Conservation (phyloP, 2,113 vertebrate species). For the Hyperoodon ampullatus region DNA sequence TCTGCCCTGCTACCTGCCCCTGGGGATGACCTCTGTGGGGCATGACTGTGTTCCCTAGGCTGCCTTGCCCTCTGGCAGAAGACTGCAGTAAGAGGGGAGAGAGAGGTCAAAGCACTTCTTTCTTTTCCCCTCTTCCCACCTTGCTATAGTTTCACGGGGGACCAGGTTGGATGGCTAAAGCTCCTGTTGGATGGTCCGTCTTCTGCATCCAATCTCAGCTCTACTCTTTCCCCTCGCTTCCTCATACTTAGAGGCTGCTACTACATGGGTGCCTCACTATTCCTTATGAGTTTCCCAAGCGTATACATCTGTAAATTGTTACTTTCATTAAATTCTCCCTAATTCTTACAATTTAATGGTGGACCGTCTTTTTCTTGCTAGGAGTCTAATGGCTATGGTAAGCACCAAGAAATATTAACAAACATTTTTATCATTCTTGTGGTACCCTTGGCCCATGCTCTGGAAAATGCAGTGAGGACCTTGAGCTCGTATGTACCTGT, state of each 20-base stretch:
- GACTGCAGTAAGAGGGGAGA: not conserved
- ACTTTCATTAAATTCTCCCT: not conserved
- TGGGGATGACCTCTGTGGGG: not conserved
- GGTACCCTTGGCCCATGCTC: not conserved
- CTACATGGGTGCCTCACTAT: accelerated
- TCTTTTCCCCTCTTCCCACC: not conserved
- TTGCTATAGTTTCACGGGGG: accelerated
- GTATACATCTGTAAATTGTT: not conserved
- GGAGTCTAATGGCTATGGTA: not conserved
- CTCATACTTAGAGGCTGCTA: not conserved
- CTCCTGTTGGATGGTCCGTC: not conserved
- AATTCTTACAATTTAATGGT: not conserved
- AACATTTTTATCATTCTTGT: not conserved
- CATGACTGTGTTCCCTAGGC: too few species aligned
- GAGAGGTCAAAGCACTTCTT: too few species aligned
- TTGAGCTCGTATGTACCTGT: not conserved
- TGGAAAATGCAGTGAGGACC: not conserved
- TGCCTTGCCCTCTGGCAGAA: not conserved
- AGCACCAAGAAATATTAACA: not conserved
- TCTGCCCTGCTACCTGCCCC: not conserved
- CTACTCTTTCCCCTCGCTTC: too few species aligned
- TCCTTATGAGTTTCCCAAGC: not conserved
- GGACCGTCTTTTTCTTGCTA: not conserved
- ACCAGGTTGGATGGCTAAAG: accelerated
- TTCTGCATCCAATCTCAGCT: not conserved